Base-by-base conservation (phyloP, 2,797 vertebrate species). In the Cuniculus paca region DNA sequence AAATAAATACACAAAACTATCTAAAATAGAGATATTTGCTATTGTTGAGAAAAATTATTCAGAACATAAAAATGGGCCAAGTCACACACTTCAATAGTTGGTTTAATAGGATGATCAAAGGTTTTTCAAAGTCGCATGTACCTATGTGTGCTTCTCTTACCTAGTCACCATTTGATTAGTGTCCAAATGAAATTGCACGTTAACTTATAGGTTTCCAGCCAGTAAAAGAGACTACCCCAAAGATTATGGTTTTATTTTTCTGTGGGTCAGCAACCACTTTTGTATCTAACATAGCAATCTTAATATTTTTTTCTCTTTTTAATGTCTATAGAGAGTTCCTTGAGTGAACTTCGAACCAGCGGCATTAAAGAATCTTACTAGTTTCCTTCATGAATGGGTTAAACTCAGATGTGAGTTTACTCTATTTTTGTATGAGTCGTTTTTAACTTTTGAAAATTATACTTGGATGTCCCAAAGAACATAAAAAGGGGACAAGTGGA, bases 381-480 rank as follows among this genome's bases (percentile, higher is more conserved):
- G 52, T 72, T 72, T 93, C 60, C 60, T 86, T 78, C 26, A 34
- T 56, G 77, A 48, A 61, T n/a, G 58, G 60, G 8, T 61, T 88
- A 85, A 84, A 58, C 52, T 60, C 39, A 34, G 52, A 85, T 34
- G 2, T 31, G 78, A 45, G 54, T 78, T 60, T 45, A 31, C 74
- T 85, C 50, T 85, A 20, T 85, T 88, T 94, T 70, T 56, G 22
- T 65, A 8, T 14, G 34, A 36, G 50, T 50, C 34, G 68, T 68
- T 88, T 86, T 74, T 60, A 78, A 74, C 92, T 65, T 84, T 93
- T 36, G 48, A 84, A 88, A 90, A 39, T 72, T 60, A 36, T 24
- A 8, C 77, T 84, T 81, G 54, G 79, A 77, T n/a, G 11, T 50
- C 48, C 11, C 65, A 61, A 90, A 52, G 70, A 90, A 2, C 34